Evolutionary conservation across 2,888 invertebrate genomes (phyloP).

Genomic region (Pristionchus maxplancki): DNA sequence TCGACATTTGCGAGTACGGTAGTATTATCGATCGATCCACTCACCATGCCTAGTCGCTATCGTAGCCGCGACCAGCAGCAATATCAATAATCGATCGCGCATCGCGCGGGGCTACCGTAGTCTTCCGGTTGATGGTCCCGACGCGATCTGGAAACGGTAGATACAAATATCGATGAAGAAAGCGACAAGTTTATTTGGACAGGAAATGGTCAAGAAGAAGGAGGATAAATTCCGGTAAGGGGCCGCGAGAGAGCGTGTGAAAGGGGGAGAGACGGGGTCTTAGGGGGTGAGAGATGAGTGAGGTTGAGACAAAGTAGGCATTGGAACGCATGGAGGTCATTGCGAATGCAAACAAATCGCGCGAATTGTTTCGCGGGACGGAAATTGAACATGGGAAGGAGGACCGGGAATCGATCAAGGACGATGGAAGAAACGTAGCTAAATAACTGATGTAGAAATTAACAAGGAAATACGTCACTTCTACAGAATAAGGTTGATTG

Average conservation of each 20-base stretch:
- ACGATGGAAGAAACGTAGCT: background rate
- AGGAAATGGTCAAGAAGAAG: conserved; percentile 8
- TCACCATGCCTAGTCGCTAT: conserved; percentile 16
- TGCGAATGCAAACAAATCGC: conserved; percentile 1
- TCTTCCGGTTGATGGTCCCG: background rate
- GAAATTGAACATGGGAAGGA: background rate
- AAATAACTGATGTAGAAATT: background rate
- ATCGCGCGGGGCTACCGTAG: conserved; percentile 17
- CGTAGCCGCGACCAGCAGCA: background rate
- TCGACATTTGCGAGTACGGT: background rate
- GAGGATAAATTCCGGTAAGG: background rate
- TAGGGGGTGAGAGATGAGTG: background rate
- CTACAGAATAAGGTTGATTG: background rate
- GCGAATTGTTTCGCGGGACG: background rate
- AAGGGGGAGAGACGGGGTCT: background rate
- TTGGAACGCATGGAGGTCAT: conserved; percentile 19
- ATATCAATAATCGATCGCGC: conserved; percentile 9
- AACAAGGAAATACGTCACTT: background rate
- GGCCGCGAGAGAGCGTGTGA: background rate
- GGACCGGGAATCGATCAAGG: too few relatives aligned
- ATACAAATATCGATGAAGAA: background rate
- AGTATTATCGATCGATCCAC: background rate
- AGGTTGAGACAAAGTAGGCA: background rate
- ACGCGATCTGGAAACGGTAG: conserved; percentile 18
- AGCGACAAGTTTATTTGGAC: background rate